Base-by-base conservation (phyloP, 1,140 invertebrate genomes). In the Holotrichia oblita region DNA sequence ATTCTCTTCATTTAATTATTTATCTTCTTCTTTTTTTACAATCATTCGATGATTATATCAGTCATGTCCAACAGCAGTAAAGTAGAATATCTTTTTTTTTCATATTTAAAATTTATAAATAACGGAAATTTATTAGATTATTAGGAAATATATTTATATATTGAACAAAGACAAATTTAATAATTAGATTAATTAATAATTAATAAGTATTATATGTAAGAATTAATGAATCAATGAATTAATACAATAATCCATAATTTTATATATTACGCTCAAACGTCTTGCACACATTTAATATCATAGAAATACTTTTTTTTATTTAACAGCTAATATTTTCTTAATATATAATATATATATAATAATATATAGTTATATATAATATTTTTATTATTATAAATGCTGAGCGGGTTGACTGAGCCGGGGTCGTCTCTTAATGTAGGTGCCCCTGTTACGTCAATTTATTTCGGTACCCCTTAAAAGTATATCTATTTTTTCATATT, bases 281-380 rank as follows among this genome's bases (percentile, higher is more conserved):
- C 78, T 82, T 78, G 79, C 84, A 83, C 80, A 83, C 82, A 83
- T 79, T 83, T 80, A 81, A 82, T 72, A 82, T 84, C 81, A 86
- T 85, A 86, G 83, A 86, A 84, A 85, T 85, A 84, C 79, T 84
- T 84, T 85, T 79, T 84, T 84, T 85, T 79, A 86, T 84, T 85
- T 76, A 76, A 76, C 75, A 76, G 75, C 75, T 76, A 76, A 76
- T 76, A 76, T 76, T 76, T 42, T 76, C 41, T 76, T 76, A 76
- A 42, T 55, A 76, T 76, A 76, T 76, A 48, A 42, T 74, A 86
- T 81, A 80, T 83, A 80, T 85, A 83, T 82, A n/a, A n/a, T n/a
- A n/a, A n/a, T n/a, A 83, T 80, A 82, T 84, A 84, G 81, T 82
- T 82, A 79, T 69, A 77, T 83, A 82, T 81, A 76, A 78, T 83